Evolutionary conservation across 92 coral and sea anemone genomes (phyloP).

Genomic region (Isaurus tuberculatus): DNA sequence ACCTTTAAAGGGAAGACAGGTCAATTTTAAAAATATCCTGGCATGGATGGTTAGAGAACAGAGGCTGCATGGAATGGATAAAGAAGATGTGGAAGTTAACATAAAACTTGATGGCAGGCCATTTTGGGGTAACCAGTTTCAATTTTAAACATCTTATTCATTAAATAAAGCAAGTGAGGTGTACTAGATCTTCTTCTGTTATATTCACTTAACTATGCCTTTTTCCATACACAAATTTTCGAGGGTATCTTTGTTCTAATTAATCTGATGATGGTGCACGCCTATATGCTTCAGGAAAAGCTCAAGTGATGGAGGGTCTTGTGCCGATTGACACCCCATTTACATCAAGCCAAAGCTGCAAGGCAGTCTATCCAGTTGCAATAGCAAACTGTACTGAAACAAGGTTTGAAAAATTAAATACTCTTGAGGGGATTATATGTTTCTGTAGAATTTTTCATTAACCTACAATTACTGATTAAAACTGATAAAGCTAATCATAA

Average conservation of each 20-base stretch:
- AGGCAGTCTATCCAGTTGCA: slow-evolving; percentile 58
- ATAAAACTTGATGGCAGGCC: slow-evolving; percentile 59
- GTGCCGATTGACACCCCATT: slow-evolving; percentile 51
- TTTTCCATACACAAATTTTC: neutral
- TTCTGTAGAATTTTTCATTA: neutral
- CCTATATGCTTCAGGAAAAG: slow-evolving; percentile 45
- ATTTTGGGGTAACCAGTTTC: slow-evolving; percentile 35
- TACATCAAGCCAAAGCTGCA: slow-evolving; percentile 55
- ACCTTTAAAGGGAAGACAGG: slow-evolving; percentile 48
- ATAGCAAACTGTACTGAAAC: slow-evolving; percentile 60
- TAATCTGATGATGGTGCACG: too few species aligned
- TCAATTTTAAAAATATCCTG: slow-evolving; percentile 3
- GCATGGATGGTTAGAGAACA: slow-evolving; percentile 52
- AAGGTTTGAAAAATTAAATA: slow-evolving; percentile 16
- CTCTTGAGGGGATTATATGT: neutral
- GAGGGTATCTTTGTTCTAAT: neutral
- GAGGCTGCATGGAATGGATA: slow-evolving; percentile 48
- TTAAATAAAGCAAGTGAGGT: neutral
- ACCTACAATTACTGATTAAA: neutral
- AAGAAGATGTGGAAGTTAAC: slow-evolving; percentile 42
- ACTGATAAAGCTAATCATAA: neutral
- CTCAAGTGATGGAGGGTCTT: slow-evolving; percentile 50
- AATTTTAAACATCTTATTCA: neutral
- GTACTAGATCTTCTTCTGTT: neutral
- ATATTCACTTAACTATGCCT: neutral